A percentile compares a stretch with the other conserved stretches of the same genome.
Evolutionary conservation across 2,113 vertebrate genomes (phyloP).

Genomic region (Semnornis frantzii): DNA sequence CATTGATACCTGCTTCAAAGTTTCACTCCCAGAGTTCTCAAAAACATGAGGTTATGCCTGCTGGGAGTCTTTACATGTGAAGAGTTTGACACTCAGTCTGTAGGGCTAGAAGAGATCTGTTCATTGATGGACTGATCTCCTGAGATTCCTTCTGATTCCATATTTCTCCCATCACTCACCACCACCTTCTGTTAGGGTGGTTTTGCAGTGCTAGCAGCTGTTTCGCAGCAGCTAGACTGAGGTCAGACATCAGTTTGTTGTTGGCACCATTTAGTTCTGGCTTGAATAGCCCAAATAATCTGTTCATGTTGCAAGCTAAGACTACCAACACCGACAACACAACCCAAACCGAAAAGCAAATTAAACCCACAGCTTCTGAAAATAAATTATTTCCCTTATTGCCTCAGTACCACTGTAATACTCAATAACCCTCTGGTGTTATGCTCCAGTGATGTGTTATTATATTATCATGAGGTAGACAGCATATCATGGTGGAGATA

Average conservation of each 20-base stretch:
- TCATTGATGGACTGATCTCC: background rate
- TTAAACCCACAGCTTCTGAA: background rate
- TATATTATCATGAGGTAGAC: background rate
- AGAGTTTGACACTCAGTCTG: background rate
- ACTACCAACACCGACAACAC: background rate
- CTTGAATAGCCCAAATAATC: background rate
- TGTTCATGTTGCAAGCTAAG: background rate
- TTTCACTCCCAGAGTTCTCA: accelerated
- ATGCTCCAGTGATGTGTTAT: background rate
- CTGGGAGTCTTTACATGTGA: background rate
- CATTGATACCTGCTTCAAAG: background rate
- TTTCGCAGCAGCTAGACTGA: background rate
- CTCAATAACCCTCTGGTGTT: background rate
- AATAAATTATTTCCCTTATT: background rate
- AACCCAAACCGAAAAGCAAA: background rate
- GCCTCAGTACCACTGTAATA: background rate
- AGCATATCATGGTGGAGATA: background rate
- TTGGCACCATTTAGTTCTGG: background rate
- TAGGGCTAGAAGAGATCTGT: background rate
- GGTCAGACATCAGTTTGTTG: background rate
- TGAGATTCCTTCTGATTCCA: background rate
- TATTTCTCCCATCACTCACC: background rate
- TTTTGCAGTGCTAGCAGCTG: background rate
- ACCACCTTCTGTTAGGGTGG: background rate
- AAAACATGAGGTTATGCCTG: background rate